phyloP scores from a whole-genome alignment of 2,113 vertebrate species.

The Hemibagrus wyckioides region DNA sequence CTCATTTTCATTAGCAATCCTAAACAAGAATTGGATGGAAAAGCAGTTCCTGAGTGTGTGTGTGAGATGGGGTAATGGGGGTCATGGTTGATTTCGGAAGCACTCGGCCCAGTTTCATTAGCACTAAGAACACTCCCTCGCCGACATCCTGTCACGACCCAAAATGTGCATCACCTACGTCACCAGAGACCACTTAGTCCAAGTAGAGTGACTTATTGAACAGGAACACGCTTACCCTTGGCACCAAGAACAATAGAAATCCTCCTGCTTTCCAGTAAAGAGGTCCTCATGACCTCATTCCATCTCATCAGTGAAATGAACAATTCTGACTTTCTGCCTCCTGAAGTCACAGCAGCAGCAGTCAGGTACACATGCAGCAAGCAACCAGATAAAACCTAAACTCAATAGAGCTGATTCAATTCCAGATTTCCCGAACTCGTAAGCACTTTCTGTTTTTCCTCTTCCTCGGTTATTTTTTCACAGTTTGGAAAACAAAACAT shows the following conservation, averaged over 20 bases:
- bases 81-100: not conserved
- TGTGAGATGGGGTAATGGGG: not conserved
- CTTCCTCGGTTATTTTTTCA: not conserved
- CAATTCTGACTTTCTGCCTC: not conserved
- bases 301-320: not conserved
- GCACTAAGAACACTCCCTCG: not conserved
- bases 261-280: slow-evolving; percentile 21
- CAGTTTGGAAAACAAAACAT: not conserved
- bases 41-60: not conserved
- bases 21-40: not conserved
- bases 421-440: not conserved
- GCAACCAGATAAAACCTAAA: not conserved
- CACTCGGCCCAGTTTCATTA: slow-evolving; percentile 6
- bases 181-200: not conserved
- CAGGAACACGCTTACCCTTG: not conserved
- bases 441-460: not conserved
- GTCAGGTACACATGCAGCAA: not conserved
- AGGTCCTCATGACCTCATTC: slow-evolving; percentile 12
- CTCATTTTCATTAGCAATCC: not conserved
- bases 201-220: too few relatives aligned
- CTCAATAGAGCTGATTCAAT: not conserved
- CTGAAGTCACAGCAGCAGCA: not conserved
- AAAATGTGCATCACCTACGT: not conserved
- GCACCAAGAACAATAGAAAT: not conserved
- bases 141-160: not conserved